A percentile compares a stretch with the other conserved stretches of the same genome.
Evolutionary conservation across 1,140 invertebrate species (phyloP).

Genomic region (Solen grandis): DNA sequence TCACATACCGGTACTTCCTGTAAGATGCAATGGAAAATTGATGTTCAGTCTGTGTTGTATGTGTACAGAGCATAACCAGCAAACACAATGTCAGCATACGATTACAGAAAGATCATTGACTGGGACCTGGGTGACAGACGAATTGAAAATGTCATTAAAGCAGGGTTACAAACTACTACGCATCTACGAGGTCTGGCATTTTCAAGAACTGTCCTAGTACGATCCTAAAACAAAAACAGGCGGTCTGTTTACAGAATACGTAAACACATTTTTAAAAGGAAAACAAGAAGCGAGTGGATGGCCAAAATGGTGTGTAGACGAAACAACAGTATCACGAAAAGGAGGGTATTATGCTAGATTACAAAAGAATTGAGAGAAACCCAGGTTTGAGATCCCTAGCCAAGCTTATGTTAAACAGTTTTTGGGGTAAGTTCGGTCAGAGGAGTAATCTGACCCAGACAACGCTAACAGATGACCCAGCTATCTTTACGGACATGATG

Average conservation of each 20-base stretch:
- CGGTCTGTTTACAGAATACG: constrained; percentile 61
- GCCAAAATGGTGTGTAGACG: no score
- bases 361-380: no score
- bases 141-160: no score
- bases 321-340: no score
- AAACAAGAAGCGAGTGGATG: no score
- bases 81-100: neutral
- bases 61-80: neutral
- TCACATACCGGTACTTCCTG: constrained; percentile 5
- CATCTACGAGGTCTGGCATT: no score
- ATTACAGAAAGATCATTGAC: neutral
- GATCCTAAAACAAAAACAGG: neutral
- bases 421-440: constrained; percentile 62
- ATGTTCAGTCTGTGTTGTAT: constrained; percentile 7
- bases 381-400: constrained; percentile 60
- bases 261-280: no score
- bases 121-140: no score
- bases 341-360: no score
- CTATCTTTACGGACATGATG: no score
- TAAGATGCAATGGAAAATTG: constrained; percentile 8
- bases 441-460: constrained; percentile 47
- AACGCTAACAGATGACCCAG: no score
- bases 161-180: no score
- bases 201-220: constrained; percentile 52
- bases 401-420: constrained; percentile 66